phyloP scores from a whole-genome alignment of 37 sponge, comb jelly and placozoan genomes.

The Haliclona indistincta region DNA sequence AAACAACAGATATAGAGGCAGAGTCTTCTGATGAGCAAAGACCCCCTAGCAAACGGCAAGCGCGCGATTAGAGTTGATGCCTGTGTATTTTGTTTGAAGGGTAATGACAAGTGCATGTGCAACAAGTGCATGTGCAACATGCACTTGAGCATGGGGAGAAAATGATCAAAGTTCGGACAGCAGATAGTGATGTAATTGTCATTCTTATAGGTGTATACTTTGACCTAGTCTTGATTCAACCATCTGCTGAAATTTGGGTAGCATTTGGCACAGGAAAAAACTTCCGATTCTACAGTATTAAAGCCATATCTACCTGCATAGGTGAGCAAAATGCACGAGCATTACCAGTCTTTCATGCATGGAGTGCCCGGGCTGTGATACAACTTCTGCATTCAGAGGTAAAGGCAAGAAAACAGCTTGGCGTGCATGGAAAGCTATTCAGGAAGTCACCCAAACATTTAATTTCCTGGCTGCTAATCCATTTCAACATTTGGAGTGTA shows the following conservation, averaged over 20 bases:
- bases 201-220: conserved; percentile 28
- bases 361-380: conserved; percentile 38
- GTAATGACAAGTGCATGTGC: background rate
- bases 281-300: conserved; percentile 28
- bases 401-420: conserved; percentile 36
- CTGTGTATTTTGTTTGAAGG: background rate
- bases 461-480: background rate
- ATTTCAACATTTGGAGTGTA: background rate
- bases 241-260: conserved; percentile 35
- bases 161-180: conserved; percentile 22
- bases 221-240: conserved; percentile 27
- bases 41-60: background rate
- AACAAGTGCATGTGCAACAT: conserved; percentile 28
- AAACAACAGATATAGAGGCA: background rate
- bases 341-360: conserved; percentile 40
- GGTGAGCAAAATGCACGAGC: conserved; percentile 16
- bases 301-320: conserved; percentile 16
- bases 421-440: conserved; percentile 12
- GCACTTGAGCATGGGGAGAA: conserved; percentile 24
- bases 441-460: conserved; percentile 1
- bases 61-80: background rate
- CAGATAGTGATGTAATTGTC: conserved; percentile 31
- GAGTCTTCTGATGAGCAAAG: background rate
- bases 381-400: conserved; percentile 28
- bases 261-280: conserved; percentile 47